Conservation (phyloP, 1,140 invertebrate genomes). For the Chrysomallon squamiferum region DNA sequence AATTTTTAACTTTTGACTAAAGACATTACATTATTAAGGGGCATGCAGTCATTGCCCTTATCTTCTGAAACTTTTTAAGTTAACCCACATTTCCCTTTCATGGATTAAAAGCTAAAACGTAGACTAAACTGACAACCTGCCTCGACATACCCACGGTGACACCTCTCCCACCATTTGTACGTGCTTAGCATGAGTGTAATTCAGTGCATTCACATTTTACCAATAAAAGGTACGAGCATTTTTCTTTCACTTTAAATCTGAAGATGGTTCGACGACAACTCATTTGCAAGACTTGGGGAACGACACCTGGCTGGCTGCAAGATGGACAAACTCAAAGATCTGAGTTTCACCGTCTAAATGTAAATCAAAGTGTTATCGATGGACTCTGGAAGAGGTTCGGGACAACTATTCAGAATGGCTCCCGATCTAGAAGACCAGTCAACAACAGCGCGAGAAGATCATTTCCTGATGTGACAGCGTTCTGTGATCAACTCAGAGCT, state of each 20-base stretch:
- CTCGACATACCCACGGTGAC: too few relatives aligned
- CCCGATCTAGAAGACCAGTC: not conserved
- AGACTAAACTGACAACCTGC: too few relatives aligned
- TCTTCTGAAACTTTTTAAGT: too few relatives aligned
- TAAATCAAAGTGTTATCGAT: not conserved
- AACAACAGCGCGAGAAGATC: not conserved
- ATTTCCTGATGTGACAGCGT: not conserved
- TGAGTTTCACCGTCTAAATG: not conserved
- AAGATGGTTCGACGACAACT: not conserved
- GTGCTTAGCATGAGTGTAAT: not conserved
- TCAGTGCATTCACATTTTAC: not conserved
- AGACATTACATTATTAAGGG: too few relatives aligned
- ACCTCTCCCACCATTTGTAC: too few relatives aligned
- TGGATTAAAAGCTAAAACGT: too few relatives aligned
- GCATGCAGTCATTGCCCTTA: too few relatives aligned
- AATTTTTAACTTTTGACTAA: too few relatives aligned
- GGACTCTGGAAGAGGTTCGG: not conserved
- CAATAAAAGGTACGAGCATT: not conserved
- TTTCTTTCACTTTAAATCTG: not conserved
- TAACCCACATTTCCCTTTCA: too few relatives aligned
- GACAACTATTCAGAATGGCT: not conserved
- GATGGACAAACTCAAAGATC: not conserved
- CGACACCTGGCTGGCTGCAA: not conserved
- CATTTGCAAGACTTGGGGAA: not conserved
- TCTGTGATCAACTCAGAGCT: not conserved